Base-by-base conservation (phyloP, 2,888 invertebrate genomes). In the Steromphala cineraria region DNA sequence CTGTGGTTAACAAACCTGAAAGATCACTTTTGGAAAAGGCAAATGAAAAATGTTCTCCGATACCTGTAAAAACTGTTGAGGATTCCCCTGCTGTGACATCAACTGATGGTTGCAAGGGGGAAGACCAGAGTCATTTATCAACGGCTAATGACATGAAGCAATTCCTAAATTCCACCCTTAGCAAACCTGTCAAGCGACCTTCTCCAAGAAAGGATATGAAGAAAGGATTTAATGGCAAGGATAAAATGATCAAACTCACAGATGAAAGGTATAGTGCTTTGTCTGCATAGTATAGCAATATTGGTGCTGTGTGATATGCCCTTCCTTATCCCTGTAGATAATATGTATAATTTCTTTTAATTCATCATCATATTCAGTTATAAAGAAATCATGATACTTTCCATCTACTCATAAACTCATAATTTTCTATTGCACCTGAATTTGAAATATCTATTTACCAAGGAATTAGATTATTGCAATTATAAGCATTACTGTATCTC, bases 141-240 rank as follows among this genome's bases (percentile, higher is more conserved):
- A 86, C 82, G 21, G 85, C 85, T 40, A 80, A 80, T 67, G 86
- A 87, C 78, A 86, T 87, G 85, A 85, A 85, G 52, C 71, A 85
- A 21, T 86, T 86, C 80, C 81, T 86, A n/a, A 87, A 86, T 67
- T 67, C 79, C 4, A 53, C 71, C 2, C 40, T 80, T 24, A 71
- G 71, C 53, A 79, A 77, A 74, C 40, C 76, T 15, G 28, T 56
- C 53, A 80, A 78, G 52, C 53, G 53, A n/a, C 46, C 77, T 17
- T n/a, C 53, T 36, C 31, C 79, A 1, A 2, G 5, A 17, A 75
- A 75, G 28, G 52, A 52, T 1, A 2, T 75, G 13, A 75, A 75
- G 62, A 62, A 62, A 62, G 62, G 62, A 24, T 28, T 24, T 28
- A 62, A 62, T 28, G 13, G 28, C 19, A 62, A 62, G 21, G 62